Base-by-base conservation (phyloP, 2,113 vertebrate genomes). In the Paedocypris sp. region DNA sequence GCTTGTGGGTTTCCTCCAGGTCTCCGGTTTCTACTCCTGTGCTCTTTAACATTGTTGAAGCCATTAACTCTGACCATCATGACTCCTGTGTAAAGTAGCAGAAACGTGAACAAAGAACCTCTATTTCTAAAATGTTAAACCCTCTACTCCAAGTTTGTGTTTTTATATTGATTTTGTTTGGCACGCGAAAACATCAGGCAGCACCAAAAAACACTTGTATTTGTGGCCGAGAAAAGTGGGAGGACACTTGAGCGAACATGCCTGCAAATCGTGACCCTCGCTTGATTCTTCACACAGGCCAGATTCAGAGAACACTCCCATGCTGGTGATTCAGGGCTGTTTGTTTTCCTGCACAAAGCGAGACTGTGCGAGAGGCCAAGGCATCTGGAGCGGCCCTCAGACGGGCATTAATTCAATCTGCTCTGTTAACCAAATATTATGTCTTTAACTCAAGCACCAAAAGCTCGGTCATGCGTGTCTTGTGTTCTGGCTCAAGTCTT, bases 201-300 rank as follows among this genome's bases (percentile, higher is more conserved):
- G 62, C 60, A 57, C 36, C 68, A 50, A 15, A 70, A 70, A 70
- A 70, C 45, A 70, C 57, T 29, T 16, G 35, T 70, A 66, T 48
- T 66, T 70, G 68, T 70, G 68, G 68, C 62, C 51, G 43, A 36
- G 61, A 62, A 48, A 79, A 66, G 60, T 60, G 70, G 1, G 23
- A 19, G 67, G 67, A 66, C 75, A 71, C 64, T 42, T 28, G 45
- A 70, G 50, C 65, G 35, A 32, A 45, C 50, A 62, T 36, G 45
- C 48, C 18, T 60, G 39, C 11, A 33, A 25, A n/a, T n/a, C n/a
- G n/a, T n/a, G n/a, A n/a, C n/a, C n/a, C n/a, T n/a, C n/a, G n/a
- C n/a, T n/a, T n/a, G n/a, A n/a, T n/a, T n/a, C n/a, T n/a, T n/a
- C n/a, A n/a, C n/a, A n/a, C n/a, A n/a, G n/a, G n/a, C n/a, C n/a